Evolutionary conservation across 2,888 invertebrate genomes (phyloP).

Genomic region (Watsonalla cultraria): DNA sequence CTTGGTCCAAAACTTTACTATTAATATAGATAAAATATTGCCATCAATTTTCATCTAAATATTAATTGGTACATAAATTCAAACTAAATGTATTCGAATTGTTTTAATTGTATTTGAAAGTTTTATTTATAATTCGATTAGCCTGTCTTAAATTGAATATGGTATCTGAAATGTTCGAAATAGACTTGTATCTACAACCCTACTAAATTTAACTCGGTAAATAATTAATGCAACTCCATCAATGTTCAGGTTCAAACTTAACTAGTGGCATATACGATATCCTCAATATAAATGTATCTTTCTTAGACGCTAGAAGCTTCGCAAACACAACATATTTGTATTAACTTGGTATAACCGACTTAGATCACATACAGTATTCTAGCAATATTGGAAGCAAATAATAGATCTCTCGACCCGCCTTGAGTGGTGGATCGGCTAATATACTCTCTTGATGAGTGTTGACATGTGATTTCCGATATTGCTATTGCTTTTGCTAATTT

Average conservation of each 20-base stretch:
- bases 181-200: too few species aligned
- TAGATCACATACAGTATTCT: slow-evolving; percentile 1
- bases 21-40: neutral
- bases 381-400: slow-evolving; percentile 9
- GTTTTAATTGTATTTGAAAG: slow-evolving; percentile 1
- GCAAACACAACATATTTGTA: neutral
- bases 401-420: neutral
- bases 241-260: slow-evolving; percentile 3
- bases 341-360: neutral
- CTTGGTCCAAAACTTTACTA: neutral
- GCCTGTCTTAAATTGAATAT: too few species aligned
- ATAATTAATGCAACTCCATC: slow-evolving; percentile 3
- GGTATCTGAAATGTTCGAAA: too few species aligned
- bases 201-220: neutral
- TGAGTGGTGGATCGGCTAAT: neutral
- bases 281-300: slow-evolving; percentile 2
- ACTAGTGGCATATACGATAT: slow-evolving; percentile 4
- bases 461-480: slow-evolving; percentile 7
- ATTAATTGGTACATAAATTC: slow-evolving; percentile 22
- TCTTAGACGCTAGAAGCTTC: neutral
- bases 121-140: neutral
- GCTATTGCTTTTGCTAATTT: slow-evolving; percentile 4
- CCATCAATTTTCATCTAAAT: slow-evolving; percentile 31
- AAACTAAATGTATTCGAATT: slow-evolving; percentile 10
- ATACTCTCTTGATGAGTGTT: slow-evolving; percentile 4